A percentile compares a stretch with the other conserved stretches of the same genome.
Conservation (phyloP, 2,888 invertebrate species). For the Tenthredo livida region DNA sequence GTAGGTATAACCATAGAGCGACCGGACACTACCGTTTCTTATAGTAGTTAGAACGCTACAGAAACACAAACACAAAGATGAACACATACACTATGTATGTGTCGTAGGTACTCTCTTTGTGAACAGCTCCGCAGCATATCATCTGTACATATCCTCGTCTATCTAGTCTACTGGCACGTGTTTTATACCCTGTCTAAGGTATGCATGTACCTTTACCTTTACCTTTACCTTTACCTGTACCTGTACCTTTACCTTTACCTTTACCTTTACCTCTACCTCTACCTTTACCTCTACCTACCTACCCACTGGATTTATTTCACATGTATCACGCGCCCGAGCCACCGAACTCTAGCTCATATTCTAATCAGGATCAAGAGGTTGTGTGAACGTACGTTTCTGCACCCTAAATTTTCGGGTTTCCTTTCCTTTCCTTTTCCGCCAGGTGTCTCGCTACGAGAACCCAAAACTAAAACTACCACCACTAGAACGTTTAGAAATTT, state of each 20-base stretch:
- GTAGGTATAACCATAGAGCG: conserved; percentile 14
- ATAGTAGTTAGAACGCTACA: neutral
- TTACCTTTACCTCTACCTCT: neutral
- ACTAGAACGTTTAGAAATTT: neutral
- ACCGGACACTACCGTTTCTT: conserved; percentile 11
- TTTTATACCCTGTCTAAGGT: neutral
- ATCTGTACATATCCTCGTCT: neutral
- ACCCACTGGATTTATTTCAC: conserved; percentile 50
- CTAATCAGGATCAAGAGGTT: conserved; percentile 78
- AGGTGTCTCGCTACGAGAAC: conserved; percentile 50
- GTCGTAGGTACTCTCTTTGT: neutral
- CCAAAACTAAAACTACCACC: neutral
- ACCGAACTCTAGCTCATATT: conserved; percentile 67
- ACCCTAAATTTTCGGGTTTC: conserved; percentile 62
- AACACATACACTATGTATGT: neutral
- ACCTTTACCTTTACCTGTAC: neutral
- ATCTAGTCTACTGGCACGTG: neutral
- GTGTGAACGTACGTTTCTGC: conserved; percentile 75
- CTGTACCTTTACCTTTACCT: neutral
- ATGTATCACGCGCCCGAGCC: neutral
- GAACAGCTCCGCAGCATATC: neutral
- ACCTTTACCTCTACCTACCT: neutral
- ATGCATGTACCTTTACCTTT: neutral
- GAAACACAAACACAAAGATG: neutral
- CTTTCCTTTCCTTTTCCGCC: conserved; percentile 53